Evolutionary conservation across 2,888 invertebrate species (phyloP), one percentile per base, ranked within the genome.

Genomic region (Linnaemya tessellans): DNA sequence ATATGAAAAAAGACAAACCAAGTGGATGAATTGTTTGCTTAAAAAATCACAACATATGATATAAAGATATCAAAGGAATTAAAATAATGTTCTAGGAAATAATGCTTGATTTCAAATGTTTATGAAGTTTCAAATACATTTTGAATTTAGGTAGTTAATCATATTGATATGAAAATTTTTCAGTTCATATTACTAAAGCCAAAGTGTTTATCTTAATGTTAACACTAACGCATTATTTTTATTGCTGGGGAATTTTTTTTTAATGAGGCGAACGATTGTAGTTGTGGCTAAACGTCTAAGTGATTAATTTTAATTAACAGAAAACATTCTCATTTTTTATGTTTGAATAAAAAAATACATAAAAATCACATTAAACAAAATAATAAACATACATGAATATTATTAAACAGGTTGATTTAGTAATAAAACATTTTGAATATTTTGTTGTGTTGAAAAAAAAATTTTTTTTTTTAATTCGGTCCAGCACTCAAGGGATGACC

Each of bases 221-320:
- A 43, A 58, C 35, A 64, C 20, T 51, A 68, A 67, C 38, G 67
- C 51, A 51, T 65, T 3, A 30, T 65, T 51, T 58, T 77, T 18
- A 18, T 71, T 35, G 67, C 58, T 38, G 60, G 56, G 41, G 20
- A 41, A 75, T 46, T 77, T 46, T 15, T 70, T 62, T 43, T 60
- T 25, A 77, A 73, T 43, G 78, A 43, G 60, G 18, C 30, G 38
- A 54, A 68, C 38, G 25, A 20, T 65, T 70, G 65, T 41, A 58
- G 65, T 43, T 0, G 49, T 49, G 20, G 20, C 51, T 10, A 64
- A 70, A 74, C 60, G 11, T 60, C 67, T 51, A 67, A 30, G 51
- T 73, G 38, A 75, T 68, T 62, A 30, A 43, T 41, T 56, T 64
- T 62, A 20, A 43, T 41, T 46, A 58, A 68, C 49, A 67, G 11